Base-by-base conservation (phyloP, 2,888 invertebrate genomes). In the Blastobasis lacticolella region DNA sequence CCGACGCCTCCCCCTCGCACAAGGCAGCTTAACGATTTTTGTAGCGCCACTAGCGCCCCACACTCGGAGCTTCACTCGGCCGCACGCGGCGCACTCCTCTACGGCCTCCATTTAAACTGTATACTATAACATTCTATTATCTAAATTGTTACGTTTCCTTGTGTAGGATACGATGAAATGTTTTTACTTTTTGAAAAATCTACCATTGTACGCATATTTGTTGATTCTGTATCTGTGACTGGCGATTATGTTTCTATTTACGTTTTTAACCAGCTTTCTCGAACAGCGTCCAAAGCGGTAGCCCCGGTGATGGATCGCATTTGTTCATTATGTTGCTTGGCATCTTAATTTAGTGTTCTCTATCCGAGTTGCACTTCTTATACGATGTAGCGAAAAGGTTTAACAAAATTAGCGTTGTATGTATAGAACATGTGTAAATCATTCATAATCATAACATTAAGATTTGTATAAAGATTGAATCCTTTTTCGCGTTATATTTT, bases 1-100 rank as follows among this genome's bases (percentile, higher is more conserved):
- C 77, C 73, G 78, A 79, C 77, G 74, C 61, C 68, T 74, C 66
- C 66, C 73, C 66, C 63, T 61, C 68, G 66, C 73, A 67, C 69
- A 67, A 69, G 70, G 69, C 71, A 70, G 72, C 73, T 74, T 59
- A 52, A 46, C 49, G 46, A 38, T 46, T 49, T 47, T 49, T 42
- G 42, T 49, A 44, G 50, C 54, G 53, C 52, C 53, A 54, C 42
- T 23, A 23, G 23, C 23, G 23, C 23, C 23, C 23, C 23, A 23
- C 23, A 23, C 57, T 56, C 52, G 53, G 48, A 49, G 53, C 54
- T 56, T 55, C 55, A 46, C 38, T 51, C 49, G 46, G 54, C 48
- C 50, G 42, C 52, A 45, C 49, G 46, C 50, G 36, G 23, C 38
- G 48, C 37, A 40, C 42, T 42, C 36, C 10, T 10, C 8, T 9